Evolutionary conservation across 2,888 invertebrate species (phyloP).

Genomic region (Apodemia hepburni): DNA sequence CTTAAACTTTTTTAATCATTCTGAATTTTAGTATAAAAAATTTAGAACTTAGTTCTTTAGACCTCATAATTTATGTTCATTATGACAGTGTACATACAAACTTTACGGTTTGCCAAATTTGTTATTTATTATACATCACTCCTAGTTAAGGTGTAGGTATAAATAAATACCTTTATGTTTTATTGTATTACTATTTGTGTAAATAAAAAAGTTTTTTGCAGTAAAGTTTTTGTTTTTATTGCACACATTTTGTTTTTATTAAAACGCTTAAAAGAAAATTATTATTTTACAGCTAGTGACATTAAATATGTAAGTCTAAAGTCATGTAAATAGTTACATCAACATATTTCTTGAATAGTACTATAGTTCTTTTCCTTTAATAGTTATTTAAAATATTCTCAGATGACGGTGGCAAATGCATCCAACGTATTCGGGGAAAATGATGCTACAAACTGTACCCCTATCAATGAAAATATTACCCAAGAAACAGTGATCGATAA

Average conservation of each 20-base stretch:
- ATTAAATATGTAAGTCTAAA: neutral
- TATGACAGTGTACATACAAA: constrained; percentile 24
- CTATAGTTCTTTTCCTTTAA: neutral
- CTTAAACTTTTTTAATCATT: neutral
- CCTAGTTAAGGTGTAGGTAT: constrained; percentile 34
- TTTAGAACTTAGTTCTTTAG: constrained; percentile 15
- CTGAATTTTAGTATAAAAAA: neutral
- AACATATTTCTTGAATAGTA: neutral
- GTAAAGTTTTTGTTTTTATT: constrained; percentile 11
- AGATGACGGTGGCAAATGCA: constrained; percentile 56
- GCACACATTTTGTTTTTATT: neutral
- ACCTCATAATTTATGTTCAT: constrained; percentile 15
- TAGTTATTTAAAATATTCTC: constrained; percentile 34
- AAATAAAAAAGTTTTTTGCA: constrained; percentile 29
- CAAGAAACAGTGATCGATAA: neutral
- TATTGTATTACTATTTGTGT: constrained; percentile 32
- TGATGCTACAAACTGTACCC: neutral
- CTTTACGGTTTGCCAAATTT: constrained; percentile 18
- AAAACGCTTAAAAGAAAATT: neutral
- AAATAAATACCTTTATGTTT: constrained; percentile 35
- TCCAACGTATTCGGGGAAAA: neutral
- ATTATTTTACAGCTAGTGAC: neutral
- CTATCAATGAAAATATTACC: neutral
- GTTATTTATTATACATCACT: constrained; percentile 45
- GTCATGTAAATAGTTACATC: neutral